These are phyloP conservation scores for Cyaniris semiargus DNA, from an alignment of 2,888 invertebrate genomes.

Conservation along the genomic window DNA sequence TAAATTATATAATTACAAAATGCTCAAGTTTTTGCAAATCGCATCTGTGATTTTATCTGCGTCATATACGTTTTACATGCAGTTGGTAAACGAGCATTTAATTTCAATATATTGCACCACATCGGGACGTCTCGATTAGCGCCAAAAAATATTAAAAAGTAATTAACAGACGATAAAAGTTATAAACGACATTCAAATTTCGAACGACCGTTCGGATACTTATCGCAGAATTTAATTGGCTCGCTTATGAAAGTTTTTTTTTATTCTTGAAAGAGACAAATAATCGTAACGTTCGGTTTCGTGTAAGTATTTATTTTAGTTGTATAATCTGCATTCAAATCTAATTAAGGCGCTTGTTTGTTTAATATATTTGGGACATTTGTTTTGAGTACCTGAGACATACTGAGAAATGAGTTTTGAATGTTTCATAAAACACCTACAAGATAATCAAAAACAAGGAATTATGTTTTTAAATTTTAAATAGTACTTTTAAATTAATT, in stretches of 20 bases:
- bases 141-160: constrained; percentile 29
- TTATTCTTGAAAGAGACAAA: constrained; percentile 12
- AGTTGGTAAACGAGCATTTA: constrained; percentile 14
- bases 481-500: background rate
- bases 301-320: constrained; percentile 15
- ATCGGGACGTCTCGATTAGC: constrained; percentile 26
- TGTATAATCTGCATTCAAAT: background rate
- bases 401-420: background rate
- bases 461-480: background rate
- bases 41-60: background rate
- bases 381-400: background rate
- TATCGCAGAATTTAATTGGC: background rate
- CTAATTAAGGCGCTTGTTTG: constrained; percentile 14
- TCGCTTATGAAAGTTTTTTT: constrained; percentile 1
- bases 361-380: constrained; percentile 21
- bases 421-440: background rate
- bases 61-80: background rate
- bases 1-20: background rate
- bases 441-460: background rate
- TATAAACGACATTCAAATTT: constrained; percentile 23
- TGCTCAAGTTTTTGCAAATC: background rate
- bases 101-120: constrained; percentile 17
- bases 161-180: constrained; percentile 24
- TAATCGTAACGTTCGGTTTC: constrained; percentile 18
- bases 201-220: constrained; percentile 8